Evolutionary conservation across 2,113 vertebrate genomes (phyloP), one percentile per base, ranked within the genome.

Genomic region (Alectura lathami): DNA sequence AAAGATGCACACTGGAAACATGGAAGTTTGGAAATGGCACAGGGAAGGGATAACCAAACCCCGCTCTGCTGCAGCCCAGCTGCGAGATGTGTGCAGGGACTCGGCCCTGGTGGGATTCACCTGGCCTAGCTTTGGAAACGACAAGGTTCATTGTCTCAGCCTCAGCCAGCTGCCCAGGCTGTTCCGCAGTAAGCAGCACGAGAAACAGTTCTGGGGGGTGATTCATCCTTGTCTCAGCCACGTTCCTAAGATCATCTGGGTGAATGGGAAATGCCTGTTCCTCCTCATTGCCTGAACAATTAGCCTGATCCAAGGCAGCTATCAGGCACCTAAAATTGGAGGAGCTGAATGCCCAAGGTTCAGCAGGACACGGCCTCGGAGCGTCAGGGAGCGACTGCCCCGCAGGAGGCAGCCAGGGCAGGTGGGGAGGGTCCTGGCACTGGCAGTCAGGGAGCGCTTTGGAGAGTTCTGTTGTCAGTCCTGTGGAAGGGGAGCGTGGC

Each of bases 221-320:
- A 78, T 57, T 82, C 63, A 82, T 43, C 48, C 56, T 23, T 64
- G 63, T 32, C 50, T 53, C 70, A 32, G 50, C 64, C 27, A 82
- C 57, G 62, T 70, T 81, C 64, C 70, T 29, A 26, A n/a, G 54
- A 75, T 47, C 1, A 0, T 11, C 29, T 3, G 70, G 77, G 36
- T 76, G 56, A 87, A 64, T 72, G 78, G 50, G 90, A 92, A 88
- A 45, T 59, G 64, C 63, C 17, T 87, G 77, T 69, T 92, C 50
- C 90, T 77, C 57, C 66, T 70, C 59, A 47, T 3, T 9, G 50
- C 23, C 36, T 29, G 56, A 59, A 34, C 64, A 66, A 66, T 72
- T 15, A 66, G 57, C 24, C 51, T 50, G n/a, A 59, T 59, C 64
- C 84, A 10, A 27, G 43, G 43, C 17, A 30, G 34, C 64, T 24